Evolutionary conservation across 2,797 vertebrate genomes (phyloP).

Genomic region (Peromyscus eremicus): DNA sequence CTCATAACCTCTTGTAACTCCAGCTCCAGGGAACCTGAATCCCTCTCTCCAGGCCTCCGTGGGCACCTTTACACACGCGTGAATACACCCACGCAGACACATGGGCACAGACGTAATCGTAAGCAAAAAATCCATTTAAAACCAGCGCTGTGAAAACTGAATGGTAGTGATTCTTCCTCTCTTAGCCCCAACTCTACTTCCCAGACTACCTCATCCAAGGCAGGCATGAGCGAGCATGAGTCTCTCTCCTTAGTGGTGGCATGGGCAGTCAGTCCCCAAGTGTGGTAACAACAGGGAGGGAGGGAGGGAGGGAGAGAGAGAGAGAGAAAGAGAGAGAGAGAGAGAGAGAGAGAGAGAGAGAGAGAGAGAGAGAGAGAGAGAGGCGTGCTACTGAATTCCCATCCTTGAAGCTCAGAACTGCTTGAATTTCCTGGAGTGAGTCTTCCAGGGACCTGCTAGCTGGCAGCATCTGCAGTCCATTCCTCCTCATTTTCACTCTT

Average conservation of each 20-base stretch:
- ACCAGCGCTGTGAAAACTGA: too few species aligned
- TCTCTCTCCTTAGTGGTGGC: background rate
- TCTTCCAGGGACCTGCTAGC: background rate
- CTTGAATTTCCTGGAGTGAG: background rate
- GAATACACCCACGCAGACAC: background rate
- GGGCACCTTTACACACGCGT: background rate
- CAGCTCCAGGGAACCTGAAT: background rate
- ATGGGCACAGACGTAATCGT: background rate
- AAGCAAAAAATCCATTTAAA: background rate
- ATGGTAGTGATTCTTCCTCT: background rate
- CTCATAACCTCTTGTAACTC: background rate
- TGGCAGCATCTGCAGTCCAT: background rate
- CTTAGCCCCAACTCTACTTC: too few species aligned
- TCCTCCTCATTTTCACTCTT: fast-evolving
- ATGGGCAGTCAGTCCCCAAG: background rate
- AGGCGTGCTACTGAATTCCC: background rate
- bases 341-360: too few species aligned
- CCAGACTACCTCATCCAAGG: background rate
- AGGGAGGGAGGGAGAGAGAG: too few species aligned
- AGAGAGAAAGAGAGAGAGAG: too few species aligned
- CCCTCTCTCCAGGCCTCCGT: too few species aligned
- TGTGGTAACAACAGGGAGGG: fast-evolving
- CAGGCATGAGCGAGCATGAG: background rate
- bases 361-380: background rate
- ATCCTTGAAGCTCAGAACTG: background rate